Conservation (phyloP, 2,113 vertebrate genomes). For the Agapornis roseicollis region DNA sequence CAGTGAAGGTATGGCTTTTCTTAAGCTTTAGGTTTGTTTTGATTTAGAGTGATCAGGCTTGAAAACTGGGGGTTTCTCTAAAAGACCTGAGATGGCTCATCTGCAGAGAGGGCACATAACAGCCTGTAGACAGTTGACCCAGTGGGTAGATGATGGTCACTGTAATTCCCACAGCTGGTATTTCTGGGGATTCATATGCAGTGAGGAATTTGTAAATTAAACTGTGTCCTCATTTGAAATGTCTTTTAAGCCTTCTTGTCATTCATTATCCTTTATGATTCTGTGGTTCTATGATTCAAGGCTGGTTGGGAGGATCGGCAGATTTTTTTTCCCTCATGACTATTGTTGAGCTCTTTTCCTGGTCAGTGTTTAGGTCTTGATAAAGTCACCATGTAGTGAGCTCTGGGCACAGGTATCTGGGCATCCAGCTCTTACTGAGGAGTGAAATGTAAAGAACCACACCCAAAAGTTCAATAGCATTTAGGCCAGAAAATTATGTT, state of each 20-base stretch:
- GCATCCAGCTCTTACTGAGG: not conserved
- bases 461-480: not conserved
- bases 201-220: not conserved
- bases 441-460: not conserved
- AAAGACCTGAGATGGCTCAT: not conserved
- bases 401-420: not conserved
- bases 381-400: not conserved
- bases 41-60: not conserved
- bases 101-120: not conserved
- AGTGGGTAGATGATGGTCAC: not conserved
- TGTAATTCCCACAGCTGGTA: not conserved
- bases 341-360: not conserved
- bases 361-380: not conserved
- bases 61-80: not conserved
- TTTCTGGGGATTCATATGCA: not conserved
- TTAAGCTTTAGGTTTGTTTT: not conserved
- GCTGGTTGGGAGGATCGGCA: not conserved
- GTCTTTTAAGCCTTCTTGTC: not conserved
- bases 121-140: not conserved
- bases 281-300: too few relatives aligned
- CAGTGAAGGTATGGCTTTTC: not conserved
- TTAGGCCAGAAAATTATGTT: not conserved
- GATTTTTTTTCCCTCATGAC: accelerated
- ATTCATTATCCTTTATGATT: not conserved
- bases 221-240: not conserved